Conservation (phyloP, 2,888 invertebrate genomes). For the Pheosia gnoma region DNA sequence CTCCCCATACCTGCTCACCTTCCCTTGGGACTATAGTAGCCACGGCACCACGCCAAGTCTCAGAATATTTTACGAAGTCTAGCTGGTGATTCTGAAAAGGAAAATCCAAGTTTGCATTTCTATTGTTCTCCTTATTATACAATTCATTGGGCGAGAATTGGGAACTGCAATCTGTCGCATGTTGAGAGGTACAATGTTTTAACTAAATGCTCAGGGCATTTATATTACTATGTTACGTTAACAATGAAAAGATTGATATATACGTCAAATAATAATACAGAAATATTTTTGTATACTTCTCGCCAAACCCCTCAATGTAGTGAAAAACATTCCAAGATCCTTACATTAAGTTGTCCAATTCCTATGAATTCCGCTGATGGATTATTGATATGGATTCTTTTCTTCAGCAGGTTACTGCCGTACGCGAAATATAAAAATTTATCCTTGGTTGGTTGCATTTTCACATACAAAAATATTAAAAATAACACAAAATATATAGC, state of each 20-base stretch:
- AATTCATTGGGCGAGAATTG: neutral
- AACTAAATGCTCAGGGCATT: no score
- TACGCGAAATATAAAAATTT: conserved; percentile 30
- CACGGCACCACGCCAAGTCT: conserved; percentile 23
- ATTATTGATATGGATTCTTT: conserved; percentile 22
- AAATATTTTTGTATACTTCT: no score
- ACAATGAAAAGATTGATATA: no score
- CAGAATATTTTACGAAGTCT: conserved; percentile 21
- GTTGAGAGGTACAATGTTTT: neutral
- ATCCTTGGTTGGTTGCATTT: conserved; percentile 14
- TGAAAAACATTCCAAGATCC: no score
- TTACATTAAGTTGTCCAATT: conserved; percentile 22
- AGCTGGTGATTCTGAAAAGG: conserved; percentile 27
- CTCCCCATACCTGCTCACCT: conserved; percentile 21
- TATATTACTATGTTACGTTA: no score
- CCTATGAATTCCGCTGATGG: conserved; percentile 26
- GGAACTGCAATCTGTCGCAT: neutral
- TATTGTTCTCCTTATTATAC: neutral
- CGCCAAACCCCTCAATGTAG: no score
- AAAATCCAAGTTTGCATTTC: neutral
- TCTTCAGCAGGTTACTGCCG: conserved; percentile 31
- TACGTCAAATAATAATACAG: no score
- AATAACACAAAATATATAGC: neutral
- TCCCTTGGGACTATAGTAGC: conserved; percentile 21
- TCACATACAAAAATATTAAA: conserved; percentile 1